Conservation (phyloP, 2,113 vertebrate genomes). For the Copsychus sechellarum region DNA sequence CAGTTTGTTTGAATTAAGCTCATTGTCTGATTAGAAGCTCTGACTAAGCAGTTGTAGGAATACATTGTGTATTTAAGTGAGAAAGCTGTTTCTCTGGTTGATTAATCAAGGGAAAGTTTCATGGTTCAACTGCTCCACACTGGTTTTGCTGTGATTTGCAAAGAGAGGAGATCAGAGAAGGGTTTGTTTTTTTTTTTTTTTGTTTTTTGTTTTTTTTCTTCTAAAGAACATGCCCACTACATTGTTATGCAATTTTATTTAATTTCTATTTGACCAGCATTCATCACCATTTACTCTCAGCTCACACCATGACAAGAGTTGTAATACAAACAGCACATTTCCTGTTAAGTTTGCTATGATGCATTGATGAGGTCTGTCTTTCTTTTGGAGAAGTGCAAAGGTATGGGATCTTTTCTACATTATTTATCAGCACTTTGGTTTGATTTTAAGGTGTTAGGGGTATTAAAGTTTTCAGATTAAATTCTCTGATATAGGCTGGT, state of each 20-base stretch:
- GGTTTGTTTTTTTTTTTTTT: background rate
- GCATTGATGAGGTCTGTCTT: background rate
- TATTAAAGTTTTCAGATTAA: background rate
- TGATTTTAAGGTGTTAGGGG: background rate
- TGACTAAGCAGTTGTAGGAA: background rate
- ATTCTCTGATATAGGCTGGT: background rate
- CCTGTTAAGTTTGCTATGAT: background rate
- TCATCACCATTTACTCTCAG: background rate
- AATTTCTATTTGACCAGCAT: background rate
- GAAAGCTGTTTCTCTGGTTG: background rate
- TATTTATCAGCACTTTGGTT: background rate
- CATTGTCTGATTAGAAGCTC: background rate
- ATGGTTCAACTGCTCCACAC: background rate
- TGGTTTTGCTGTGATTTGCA: background rate
- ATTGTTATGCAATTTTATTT: background rate
- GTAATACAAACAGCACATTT: background rate
- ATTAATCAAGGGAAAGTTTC: background rate
- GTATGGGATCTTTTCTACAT: accelerated
- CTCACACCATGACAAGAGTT: background rate
- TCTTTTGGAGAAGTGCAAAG: background rate
- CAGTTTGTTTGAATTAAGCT: background rate
- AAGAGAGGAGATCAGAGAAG: background rate
- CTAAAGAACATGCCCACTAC: background rate
- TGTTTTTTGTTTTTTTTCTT: background rate
- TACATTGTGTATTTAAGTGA: background rate